Conservation (phyloP, 2,888 invertebrate genomes). For the Ephialtes manifestator region DNA sequence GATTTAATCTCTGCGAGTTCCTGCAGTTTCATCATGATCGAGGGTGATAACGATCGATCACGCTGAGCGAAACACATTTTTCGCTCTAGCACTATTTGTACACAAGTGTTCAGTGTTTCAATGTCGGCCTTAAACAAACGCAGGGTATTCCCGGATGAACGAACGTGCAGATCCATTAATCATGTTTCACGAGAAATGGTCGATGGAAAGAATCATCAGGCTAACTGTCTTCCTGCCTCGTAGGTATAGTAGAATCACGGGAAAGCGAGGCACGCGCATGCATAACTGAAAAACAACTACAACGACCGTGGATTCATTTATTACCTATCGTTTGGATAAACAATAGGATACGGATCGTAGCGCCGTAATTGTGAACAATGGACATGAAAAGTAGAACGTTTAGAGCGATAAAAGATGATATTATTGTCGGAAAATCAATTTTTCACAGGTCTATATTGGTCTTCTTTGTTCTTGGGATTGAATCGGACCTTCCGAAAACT, state of each 20-base stretch:
- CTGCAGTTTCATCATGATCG: not conserved
- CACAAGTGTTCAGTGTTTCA: slow-evolving; percentile 51
- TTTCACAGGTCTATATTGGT: slow-evolving; percentile 37
- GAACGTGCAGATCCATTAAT: slow-evolving; percentile 77
- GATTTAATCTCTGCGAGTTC: not conserved
- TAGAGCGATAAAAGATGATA: slow-evolving; percentile 49
- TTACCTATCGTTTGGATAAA: slow-evolving; percentile 78
- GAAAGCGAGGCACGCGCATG: slow-evolving; percentile 58
- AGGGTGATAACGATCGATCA: slow-evolving; percentile 60
- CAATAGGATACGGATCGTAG: slow-evolving; percentile 69
- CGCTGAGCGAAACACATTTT: slow-evolving; percentile 51
- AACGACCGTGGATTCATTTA: slow-evolving; percentile 74
- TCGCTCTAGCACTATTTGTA: slow-evolving; percentile 50
- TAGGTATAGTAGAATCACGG: slow-evolving; percentile 7
- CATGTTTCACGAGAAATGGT: slow-evolving; percentile 70
- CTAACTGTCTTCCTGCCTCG: slow-evolving; percentile 41
- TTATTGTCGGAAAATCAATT: slow-evolving; percentile 64
- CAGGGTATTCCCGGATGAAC: slow-evolving; percentile 61
- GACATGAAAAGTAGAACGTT: slow-evolving; percentile 56
- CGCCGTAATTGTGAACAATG: slow-evolving; percentile 75
- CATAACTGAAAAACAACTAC: slow-evolving; percentile 47
- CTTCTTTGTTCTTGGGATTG: slow-evolving; percentile 22
- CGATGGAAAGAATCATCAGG: slow-evolving; percentile 63
- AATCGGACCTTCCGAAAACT: slow-evolving; percentile 9
- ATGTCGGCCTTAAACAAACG: slow-evolving; percentile 74